A percentile compares a stretch with the other conserved stretches of the same genome.
phyloP scores from a whole-genome alignment of 2,113 vertebrate genomes.

The Eudyptes chrysolophus region DNA sequence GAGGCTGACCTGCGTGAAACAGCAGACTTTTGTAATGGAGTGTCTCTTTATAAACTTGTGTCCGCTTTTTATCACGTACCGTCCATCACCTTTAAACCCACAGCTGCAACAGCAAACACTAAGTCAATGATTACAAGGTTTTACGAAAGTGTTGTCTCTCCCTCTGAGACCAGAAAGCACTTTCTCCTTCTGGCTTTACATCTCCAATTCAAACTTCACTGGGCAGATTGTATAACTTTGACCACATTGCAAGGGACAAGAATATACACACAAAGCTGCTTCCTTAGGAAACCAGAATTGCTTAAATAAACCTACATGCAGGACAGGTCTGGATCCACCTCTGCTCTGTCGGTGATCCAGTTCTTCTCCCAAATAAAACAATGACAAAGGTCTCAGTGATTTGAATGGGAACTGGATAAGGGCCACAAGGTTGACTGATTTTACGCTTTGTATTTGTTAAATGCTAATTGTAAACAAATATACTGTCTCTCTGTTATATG shows the following conservation, averaged over 20 bases:
- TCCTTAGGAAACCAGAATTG: not conserved
- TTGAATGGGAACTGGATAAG: not conserved
- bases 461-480: not conserved
- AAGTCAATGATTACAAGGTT: constrained; percentile 58
- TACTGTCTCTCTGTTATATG: not conserved
- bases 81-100: constrained; percentile 51
- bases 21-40: not conserved
- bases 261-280: not conserved
- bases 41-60: not conserved
- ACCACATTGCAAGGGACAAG: not conserved
- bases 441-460: not conserved
- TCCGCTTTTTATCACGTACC: not conserved
- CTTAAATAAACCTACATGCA: not conserved
- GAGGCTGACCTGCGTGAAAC: not conserved
- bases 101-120: not conserved
- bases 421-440: not conserved
- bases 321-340: not conserved
- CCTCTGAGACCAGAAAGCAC: not conserved
- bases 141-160: not conserved
- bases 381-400: not conserved
- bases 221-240: not conserved
- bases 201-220: not conserved
- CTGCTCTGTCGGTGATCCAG: not conserved
- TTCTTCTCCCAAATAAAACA: not conserved
- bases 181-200: not conserved